Evolutionary conservation across 2,797 vertebrate species (phyloP), one percentile per base, ranked within the genome.

Genomic region (Macrochelys suwanniensis): DNA sequence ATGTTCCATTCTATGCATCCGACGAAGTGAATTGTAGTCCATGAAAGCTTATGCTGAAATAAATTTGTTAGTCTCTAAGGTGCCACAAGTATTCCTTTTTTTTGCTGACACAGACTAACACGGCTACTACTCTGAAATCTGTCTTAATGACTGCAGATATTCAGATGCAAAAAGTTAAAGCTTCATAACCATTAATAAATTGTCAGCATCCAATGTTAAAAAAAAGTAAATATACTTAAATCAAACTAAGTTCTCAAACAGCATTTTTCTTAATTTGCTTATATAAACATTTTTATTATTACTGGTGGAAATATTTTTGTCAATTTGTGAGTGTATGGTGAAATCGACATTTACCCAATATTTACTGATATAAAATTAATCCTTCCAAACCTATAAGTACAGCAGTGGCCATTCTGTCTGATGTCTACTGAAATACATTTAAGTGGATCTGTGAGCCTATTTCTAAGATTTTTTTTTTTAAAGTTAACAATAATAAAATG

Each of bases 401-500:
- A 84, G 90, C 87, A 95, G 87, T 82, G 88, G 42, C 51, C 83
- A 89, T 82, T 51, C 76, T 3, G 17, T 0, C 0, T 33, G 25
- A 15, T 19, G 31, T 16, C 59, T 88, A 80, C 21, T 89, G 89
- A 90, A 80, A 87, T 50, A n/a, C 37, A 84, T 92, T 92, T 88
- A 85, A 87, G 8, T 76, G 90, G 87, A 77, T 59, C 85, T 81
- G 21, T 80, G 89, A 95, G 51, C 77, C 88, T 56, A 54, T 83
- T 90, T 92, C 21, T 81, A 50, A 65, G 50, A 77, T 92, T 95
- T 94, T 91, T 87, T 92, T 77, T 76, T 87, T n/a, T n/a, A n/a
- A 95, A 91, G 17, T 87, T 77, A 89, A 90, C n/a, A 83, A 84
- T 47, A 93, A 93, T 42, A 0, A 96, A 96, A 95, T 94, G 81